These are phyloP conservation scores for Andricus quercusramuli DNA, from an alignment of 2,888 invertebrate species.

Conservation along the genomic window DNA sequence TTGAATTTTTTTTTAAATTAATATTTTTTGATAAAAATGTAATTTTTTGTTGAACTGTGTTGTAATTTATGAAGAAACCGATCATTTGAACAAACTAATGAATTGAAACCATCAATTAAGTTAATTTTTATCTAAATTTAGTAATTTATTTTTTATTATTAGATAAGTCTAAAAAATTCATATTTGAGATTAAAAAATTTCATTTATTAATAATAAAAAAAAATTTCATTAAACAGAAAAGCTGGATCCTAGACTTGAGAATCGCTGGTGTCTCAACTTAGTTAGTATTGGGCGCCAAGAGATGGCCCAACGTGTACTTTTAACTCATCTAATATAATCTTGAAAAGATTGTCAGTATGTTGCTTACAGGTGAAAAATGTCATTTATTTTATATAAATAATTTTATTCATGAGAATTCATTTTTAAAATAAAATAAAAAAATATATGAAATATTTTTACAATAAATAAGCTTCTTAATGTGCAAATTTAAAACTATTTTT, in stretches of 20 bases:
- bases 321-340: background rate
- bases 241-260: conserved; percentile 49
- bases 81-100: too few species aligned
- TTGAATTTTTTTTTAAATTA: too few species aligned
- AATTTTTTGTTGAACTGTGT: too few species aligned
- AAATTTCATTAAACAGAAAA: background rate
- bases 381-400: background rate
- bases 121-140: too few species aligned
- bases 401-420: background rate
- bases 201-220: background rate
- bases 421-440: background rate
- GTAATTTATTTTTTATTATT: too few species aligned
- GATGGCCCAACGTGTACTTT: conserved; percentile 26
- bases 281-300: conserved; percentile 9
- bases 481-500: background rate
- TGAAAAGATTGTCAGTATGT: background rate
- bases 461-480: background rate
- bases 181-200: too few species aligned
- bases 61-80: too few species aligned
- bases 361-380: background rate
- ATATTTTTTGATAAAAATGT: too few species aligned
- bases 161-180: too few species aligned
- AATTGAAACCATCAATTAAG: too few species aligned
- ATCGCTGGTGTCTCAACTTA: conserved; percentile 32
- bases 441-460: background rate